Evolutionary conservation across 1,140 invertebrate genomes (phyloP).

Genomic region (Lordiphosa mommai): DNA sequence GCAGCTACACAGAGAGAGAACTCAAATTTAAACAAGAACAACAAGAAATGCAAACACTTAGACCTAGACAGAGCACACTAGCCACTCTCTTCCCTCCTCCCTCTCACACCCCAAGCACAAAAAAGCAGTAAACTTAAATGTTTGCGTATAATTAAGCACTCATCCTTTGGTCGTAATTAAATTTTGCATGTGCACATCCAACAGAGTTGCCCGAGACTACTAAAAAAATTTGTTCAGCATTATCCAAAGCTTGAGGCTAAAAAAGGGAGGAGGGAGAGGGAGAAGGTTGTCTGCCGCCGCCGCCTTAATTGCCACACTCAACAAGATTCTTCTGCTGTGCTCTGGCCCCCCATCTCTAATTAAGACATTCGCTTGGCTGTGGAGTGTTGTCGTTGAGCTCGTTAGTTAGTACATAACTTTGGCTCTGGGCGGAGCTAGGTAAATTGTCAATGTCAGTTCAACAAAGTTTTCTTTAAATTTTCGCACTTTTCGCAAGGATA

Average conservation of each 20-base stretch:
- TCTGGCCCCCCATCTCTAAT: constrained; percentile 42
- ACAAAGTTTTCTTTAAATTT: constrained; percentile 72
- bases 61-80: constrained; percentile 9
- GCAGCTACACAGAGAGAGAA: constrained; percentile 38
- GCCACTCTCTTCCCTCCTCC: neutral
- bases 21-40: constrained; percentile 28
- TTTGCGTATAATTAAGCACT: constrained; percentile 80
- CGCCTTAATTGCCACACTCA: constrained; percentile 71
- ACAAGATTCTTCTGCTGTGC: constrained; percentile 3
- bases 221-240: neutral
- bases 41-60: constrained; percentile 33
- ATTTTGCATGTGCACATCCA: constrained; percentile 79
- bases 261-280: neutral
- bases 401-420: constrained; percentile 78
- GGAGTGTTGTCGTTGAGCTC: constrained; percentile 77
- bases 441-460: constrained; percentile 68
- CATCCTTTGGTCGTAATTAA: constrained; percentile 80
- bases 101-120: constrained; percentile 37
- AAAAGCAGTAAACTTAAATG: constrained; percentile 79
- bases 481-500: constrained; percentile 65
- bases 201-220: constrained; percentile 33
- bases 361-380: constrained; percentile 65
- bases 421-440: constrained; percentile 35
- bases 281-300: constrained; percentile 25
- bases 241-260: constrained; percentile 23